phyloP scores from a whole-genome alignment of 2,113 vertebrate species.

The Ciconia boyciana region DNA sequence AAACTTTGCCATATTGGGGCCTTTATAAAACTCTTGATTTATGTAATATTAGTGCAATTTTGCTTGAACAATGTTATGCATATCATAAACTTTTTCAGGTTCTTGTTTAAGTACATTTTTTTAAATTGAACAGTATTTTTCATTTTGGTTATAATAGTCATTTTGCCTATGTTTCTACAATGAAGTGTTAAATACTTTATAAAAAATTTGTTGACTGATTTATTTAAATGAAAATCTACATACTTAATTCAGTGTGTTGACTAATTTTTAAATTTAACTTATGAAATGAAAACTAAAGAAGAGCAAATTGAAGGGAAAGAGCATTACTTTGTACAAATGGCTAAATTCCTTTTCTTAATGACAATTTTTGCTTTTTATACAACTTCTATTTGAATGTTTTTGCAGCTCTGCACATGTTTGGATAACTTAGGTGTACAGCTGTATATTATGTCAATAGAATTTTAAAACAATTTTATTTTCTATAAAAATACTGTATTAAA shows the following conservation, averaged over 20 bases:
- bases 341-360: constrained; percentile 31
- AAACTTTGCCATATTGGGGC: constrained; percentile 83
- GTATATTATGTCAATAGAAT: constrained; percentile 37
- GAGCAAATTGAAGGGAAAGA: not conserved
- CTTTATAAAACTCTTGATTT: constrained; percentile 84
- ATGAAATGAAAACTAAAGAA: not conserved
- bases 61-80: constrained; percentile 81
- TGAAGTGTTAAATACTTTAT: constrained; percentile 82
- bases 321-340: not conserved
- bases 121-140: constrained; percentile 81
- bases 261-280: constrained; percentile 66
- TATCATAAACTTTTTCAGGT: constrained; percentile 80
- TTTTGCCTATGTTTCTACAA: constrained; percentile 82
- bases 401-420: constrained; percentile 7
- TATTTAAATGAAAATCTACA: constrained; percentile 80
- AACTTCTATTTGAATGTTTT: not conserved
- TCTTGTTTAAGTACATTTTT: constrained; percentile 81
- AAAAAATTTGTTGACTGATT: constrained; percentile 78
- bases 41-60: constrained; percentile 83
- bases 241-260: constrained; percentile 71
- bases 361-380: constrained; percentile 34
- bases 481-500: constrained; percentile 26
- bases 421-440: constrained; percentile 37
- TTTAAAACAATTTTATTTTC: constrained; percentile 17
- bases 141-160: constrained; percentile 79